Conservation (phyloP, 2,113 vertebrate species). For the Myiopsitta monachus region DNA sequence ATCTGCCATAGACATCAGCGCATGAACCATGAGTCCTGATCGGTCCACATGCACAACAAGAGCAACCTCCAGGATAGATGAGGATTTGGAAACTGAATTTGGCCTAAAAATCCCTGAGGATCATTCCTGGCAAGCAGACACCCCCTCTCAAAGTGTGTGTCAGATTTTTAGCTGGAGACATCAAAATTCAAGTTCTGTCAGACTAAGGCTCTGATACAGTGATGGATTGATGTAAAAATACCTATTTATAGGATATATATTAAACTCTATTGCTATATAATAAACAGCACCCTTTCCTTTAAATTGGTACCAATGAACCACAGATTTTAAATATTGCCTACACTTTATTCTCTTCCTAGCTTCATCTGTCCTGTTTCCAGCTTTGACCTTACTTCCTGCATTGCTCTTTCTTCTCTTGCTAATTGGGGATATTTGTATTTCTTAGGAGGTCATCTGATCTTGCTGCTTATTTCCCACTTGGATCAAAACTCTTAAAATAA, state of each 20-base stretch:
- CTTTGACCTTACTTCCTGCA: conserved; percentile 38
- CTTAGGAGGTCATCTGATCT: conserved; percentile 39
- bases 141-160: not conserved
- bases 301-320: not conserved
- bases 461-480: conserved; percentile 57
- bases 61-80: not conserved
- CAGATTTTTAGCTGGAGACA: not conserved
- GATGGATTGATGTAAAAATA: not conserved
- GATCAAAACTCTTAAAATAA: conserved; percentile 46
- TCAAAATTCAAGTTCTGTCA: not conserved
- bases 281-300: not conserved
- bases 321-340: not conserved
- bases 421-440: conserved; percentile 53
- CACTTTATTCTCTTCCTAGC: not conserved
- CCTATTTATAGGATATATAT: not conserved
- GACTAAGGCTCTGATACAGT: not conserved
- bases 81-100: not conserved
- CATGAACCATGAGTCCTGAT: not conserved
- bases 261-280: not conserved
- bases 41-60: rapidly evolving
- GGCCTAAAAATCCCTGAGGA: not conserved
- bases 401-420: conserved; percentile 11
- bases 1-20: not conserved
- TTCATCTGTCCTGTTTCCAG: not conserved
- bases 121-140: not conserved